Conservation (phyloP, 2,888 invertebrate species). For the Nasonovia ribisnigri region DNA sequence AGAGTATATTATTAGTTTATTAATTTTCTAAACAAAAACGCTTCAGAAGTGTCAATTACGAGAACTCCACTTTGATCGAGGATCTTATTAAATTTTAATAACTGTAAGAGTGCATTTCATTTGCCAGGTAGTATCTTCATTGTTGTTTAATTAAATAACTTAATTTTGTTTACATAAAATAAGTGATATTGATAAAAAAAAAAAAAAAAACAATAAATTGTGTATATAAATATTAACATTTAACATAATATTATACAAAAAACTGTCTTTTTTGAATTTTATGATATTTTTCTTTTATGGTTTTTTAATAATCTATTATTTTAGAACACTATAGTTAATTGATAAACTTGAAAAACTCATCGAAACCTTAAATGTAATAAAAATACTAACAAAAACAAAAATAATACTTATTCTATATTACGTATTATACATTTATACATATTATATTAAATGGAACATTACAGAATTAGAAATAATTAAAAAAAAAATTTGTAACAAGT, state of each 20-base stretch:
- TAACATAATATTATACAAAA: background rate
- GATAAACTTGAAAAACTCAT: background rate
- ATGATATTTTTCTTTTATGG: background rate
- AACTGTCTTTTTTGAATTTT: background rate
- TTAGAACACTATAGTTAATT: background rate
- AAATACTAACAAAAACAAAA: no score
- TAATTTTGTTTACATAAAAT: background rate
- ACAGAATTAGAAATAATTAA: background rate
- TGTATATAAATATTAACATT: background rate
- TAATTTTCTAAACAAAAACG: background rate
- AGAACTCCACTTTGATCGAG: background rate
- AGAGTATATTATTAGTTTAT: background rate
- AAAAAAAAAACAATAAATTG: background rate
- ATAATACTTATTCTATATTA: background rate
- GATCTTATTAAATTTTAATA: background rate
- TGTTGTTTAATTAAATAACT: background rate
- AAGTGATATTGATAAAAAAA: background rate
- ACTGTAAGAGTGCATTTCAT: background rate
- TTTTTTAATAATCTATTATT: background rate
- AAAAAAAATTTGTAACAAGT: background rate
- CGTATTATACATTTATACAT: background rate
- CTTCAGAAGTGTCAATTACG: conserved; percentile 6
- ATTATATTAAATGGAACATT: background rate
- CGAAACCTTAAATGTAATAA: background rate
- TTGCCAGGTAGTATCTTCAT: background rate